These are phyloP conservation scores for Meliscaeva auricollis DNA, from an alignment of 2,888 invertebrate species.

Conservation along the genomic window DNA sequence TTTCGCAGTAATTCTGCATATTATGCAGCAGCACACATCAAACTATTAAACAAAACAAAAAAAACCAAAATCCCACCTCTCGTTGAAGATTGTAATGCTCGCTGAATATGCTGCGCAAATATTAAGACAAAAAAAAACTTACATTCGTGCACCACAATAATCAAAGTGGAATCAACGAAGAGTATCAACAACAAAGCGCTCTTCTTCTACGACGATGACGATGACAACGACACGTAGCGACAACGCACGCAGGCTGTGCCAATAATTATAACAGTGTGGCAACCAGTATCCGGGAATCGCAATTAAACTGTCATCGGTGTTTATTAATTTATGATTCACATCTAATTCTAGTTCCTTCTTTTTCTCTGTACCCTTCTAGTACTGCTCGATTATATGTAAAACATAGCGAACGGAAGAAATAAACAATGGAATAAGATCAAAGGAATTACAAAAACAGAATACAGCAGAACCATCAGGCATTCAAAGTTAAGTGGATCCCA, in stretches of 20 bases:
- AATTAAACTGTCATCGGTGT: constrained; percentile 68
- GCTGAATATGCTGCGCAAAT: not conserved
- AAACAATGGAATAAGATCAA: constrained; percentile 59
- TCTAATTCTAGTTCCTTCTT: constrained; percentile 22
- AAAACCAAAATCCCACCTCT: not conserved
- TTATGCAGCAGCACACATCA: constrained; percentile 55
- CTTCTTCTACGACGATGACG: not conserved
- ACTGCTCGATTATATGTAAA: not conserved
- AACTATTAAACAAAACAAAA: constrained; percentile 3
- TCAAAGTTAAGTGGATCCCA: constrained; percentile 36
- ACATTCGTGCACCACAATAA: constrained; percentile 46
- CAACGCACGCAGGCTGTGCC: not conserved
- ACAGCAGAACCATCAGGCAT: not conserved
- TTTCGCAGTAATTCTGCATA: constrained; percentile 49
- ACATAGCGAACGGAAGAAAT: constrained; percentile 40
- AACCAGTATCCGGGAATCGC: constrained; percentile 49
- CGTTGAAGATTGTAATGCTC: constrained; percentile 32
- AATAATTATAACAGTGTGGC: constrained; percentile 8
- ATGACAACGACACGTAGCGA: no score
- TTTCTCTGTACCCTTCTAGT: constrained; percentile 9
- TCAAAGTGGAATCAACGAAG: constrained; percentile 42
- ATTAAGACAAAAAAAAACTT: not conserved
- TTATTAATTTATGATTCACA: constrained; percentile 64
- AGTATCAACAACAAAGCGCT: constrained; percentile 20
- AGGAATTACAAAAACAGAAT: constrained; percentile 27